Percentiles rank a stretch among this genome's conserved stretches.
These are phyloP conservation scores for Drosophila melanica DNA, from an alignment of 1,140 invertebrate species.

Conservation along the genomic window DNA sequence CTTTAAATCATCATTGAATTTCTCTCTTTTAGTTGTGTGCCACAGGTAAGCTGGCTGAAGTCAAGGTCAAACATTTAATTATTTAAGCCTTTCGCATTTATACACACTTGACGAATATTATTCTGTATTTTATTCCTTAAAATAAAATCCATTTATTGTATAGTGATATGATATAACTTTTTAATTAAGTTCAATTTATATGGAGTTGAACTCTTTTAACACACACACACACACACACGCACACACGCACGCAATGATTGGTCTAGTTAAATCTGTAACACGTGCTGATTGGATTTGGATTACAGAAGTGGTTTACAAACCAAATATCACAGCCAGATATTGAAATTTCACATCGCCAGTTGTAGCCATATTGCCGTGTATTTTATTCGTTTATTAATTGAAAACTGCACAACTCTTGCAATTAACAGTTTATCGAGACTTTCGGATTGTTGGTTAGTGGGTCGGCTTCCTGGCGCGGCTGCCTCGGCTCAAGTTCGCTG, in stretches of 20 bases:
- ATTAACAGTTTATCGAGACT: slow-evolving; percentile 12
- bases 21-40: no score
- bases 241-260: neutral
- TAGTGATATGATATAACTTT: no score
- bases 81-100: no score
- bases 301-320: slow-evolving; percentile 45
- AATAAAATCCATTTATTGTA: no score
- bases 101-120: no score
- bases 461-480: neutral
- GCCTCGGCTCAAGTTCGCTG: slow-evolving; percentile 25
- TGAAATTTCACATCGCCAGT: slow-evolving; percentile 55
- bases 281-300: neutral
- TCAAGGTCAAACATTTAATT: no score
- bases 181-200: no score
- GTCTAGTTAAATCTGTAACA: neutral
- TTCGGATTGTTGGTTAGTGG: neutral
- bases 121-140: no score
- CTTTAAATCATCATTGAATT: no score
- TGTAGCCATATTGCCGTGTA: slow-evolving; percentile 36
- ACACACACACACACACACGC: slow-evolving; percentile 4
- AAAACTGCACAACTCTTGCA: neutral
- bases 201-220: no score
- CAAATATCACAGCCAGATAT: slow-evolving; percentile 62
- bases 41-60: no score
- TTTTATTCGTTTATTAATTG: slow-evolving; percentile 1